Conservation (phyloP, 1,140 invertebrate species). For the Diprion similis region DNA sequence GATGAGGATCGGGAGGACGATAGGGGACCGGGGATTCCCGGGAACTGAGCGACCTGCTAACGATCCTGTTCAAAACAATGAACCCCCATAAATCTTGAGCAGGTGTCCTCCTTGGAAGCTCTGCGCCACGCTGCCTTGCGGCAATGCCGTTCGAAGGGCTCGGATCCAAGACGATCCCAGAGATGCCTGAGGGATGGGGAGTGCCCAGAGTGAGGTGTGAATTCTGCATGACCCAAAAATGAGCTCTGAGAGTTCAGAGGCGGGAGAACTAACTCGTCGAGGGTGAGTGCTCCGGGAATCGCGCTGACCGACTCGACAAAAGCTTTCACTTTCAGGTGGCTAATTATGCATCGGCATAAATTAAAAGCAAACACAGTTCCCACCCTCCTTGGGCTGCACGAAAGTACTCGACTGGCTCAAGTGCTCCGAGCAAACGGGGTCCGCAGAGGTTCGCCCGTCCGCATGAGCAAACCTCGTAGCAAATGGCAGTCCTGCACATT, state of each 20-base stretch:
- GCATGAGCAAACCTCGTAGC: too few relatives aligned
- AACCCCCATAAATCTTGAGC: conserved; percentile 27
- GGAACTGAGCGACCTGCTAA: conserved; percentile 21
- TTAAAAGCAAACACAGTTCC: conserved; percentile 33
- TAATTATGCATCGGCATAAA: conserved; percentile 41
- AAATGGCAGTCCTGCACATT: too few relatives aligned
- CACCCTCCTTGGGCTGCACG: neutral
- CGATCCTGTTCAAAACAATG: conserved; percentile 34
- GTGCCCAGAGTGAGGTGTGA: too few relatives aligned
- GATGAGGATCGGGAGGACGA: neutral
- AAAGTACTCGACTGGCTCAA: neutral
- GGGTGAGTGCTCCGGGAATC: too few relatives aligned
- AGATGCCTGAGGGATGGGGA: too few relatives aligned
- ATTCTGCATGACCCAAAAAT: too few relatives aligned
- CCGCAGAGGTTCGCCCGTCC: neutral
- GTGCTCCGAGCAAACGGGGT: neutral
- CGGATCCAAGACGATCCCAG: neutral
- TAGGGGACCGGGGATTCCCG: neutral
- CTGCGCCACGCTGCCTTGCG: neutral
- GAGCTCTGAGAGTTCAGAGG: too few relatives aligned
- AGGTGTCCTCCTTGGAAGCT: neutral
- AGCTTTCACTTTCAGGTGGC: conserved; percentile 21
- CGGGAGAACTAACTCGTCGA: too few relatives aligned
- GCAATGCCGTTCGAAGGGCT: neutral
- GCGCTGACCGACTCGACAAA: neutral